Conservation (phyloP, 2,888 invertebrate genomes). For the Agrotis exclamationis region DNA sequence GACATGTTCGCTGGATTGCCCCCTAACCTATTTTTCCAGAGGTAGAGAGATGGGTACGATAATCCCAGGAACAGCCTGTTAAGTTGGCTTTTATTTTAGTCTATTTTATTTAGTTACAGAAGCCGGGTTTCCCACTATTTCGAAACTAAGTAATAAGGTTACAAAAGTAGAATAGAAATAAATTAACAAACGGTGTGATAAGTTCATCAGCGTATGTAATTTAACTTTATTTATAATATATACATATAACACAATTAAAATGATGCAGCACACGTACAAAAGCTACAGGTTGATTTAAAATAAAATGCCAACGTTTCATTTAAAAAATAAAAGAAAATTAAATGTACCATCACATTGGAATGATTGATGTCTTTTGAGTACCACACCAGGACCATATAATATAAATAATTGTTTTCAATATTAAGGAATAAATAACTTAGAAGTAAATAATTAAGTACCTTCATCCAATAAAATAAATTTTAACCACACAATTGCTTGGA, state of each 20-base stretch:
- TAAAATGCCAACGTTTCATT: slow-evolving; percentile 18
- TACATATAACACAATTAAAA: slow-evolving; percentile 25
- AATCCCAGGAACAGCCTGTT: no score
- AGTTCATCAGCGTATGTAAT: slow-evolving; percentile 35
- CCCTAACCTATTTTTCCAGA: no score
- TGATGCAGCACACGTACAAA: slow-evolving; percentile 53
- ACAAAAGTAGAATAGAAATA: slow-evolving; percentile 2
- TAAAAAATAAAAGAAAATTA: slow-evolving; percentile 14
- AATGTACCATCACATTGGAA: slow-evolving; percentile 42
- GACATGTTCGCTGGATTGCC: no score
- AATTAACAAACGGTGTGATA: not conserved
- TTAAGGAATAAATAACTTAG: slow-evolving; percentile 31
- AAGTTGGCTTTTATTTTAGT: no score
- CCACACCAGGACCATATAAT: not conserved
- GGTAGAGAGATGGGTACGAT: no score
- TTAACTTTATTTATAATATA: slow-evolving; percentile 35
- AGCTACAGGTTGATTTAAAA: slow-evolving; percentile 44
- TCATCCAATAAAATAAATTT: slow-evolving; percentile 15
- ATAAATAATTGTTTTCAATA: slow-evolving; percentile 14
- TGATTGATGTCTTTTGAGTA: slow-evolving; percentile 48
- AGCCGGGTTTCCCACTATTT: no score
- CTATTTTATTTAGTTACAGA: no score
- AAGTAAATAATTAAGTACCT: slow-evolving; percentile 36
- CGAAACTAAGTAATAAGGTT: not conserved
- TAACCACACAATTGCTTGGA: slow-evolving; percentile 7